Evolutionary conservation across 2,888 invertebrate species (phyloP), one percentile per base, ranked within the genome.

Genomic region (Diadegma fenestrale): DNA sequence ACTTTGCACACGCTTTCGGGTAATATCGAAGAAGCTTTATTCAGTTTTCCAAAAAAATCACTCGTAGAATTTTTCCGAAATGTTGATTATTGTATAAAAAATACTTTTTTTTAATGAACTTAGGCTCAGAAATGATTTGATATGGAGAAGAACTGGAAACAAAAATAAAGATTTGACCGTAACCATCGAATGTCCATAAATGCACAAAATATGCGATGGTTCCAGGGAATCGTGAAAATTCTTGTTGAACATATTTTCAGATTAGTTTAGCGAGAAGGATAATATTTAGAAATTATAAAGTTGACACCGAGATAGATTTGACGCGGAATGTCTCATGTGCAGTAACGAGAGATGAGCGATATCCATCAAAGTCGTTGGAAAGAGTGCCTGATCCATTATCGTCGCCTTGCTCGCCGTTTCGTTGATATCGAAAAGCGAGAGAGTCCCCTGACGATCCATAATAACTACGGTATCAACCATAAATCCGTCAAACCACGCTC

Each of bases 361-460:
- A 88, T 88, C 86, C 85, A 86, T 88, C 87, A 86, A 86, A 88
- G 87, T 88, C 86, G 66, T 87, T 86, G 85, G 81, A 82, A 86
- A 85, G 82, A 85, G 86, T 86, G 85, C 79, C 73, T 84, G 88
- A 88, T 87, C 85, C 87, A 88, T 86, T 87, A 87, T 87, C 84
- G 73, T 72, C 68, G 73, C 80, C 80, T 80, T 80, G 30, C 58
- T 68, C 30, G 69, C 19, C 75, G 69, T 48, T 63, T 54, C 68
- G 72, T 45, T 66, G 69, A 61, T 73, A 80, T 80, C 73, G 45
- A 78, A 45, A 68, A 72, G 61, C 48, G 78, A 78, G 61, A 66
- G 66, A 80, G 51, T 72, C 72, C 80, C 66, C 54, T 54, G 45
- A 58, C 81, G 81, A 85, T 85, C 84, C 80, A 85, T 85, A 85